Evolutionary conservation across 2,113 vertebrate genomes (phyloP), one percentile per base, ranked within the genome.

Genomic region (Oophaga pumilio): DNA sequence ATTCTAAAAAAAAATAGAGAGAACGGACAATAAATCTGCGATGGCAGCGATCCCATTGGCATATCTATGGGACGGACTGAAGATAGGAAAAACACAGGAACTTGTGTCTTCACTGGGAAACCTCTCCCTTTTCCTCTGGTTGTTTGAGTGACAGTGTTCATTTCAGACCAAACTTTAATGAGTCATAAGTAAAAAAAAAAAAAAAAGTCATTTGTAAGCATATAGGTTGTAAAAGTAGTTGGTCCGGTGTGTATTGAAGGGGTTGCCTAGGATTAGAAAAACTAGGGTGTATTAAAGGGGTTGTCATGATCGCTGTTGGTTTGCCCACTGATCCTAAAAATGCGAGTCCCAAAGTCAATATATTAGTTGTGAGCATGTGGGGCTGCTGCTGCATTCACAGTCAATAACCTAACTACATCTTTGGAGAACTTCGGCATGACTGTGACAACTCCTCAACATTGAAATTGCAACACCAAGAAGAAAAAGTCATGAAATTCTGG

Each of bases 31-130:
- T 76, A 10, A 33, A 49, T 60, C 13, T 52, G 9, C 18, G 4
- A 69, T 26, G 77, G 81, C 2, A 0, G 89, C 78, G 88, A 83
- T 78, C 89, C 86, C 88, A 88, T 89, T 80, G 91, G 85, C 90
- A 92, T 89, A 78, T 90, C 83, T 89, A 90, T 90, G 88, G 84
- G 13, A 57, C 82, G 0, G 89, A 91, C 91, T 93, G 93, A 93
- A 95, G 94, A 94, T 90, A 93, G 89, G 92, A 83, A 89, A 92
- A 88, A 90, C 92, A 93, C 91, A 89, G 91, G 90, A 91, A 91
- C 90, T 92, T 89, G 69, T 94, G 94, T 94, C 94, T 94, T 94
- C 92, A 91, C 93, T 94, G 94, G 95, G 95, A 95, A 94, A 91
- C 92, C 92, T 93, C 94, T 94, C 94, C 94, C 93, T 94, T 92